Conservation (phyloP, 1,140 invertebrate genomes). For the Drosophila guanche region DNA sequence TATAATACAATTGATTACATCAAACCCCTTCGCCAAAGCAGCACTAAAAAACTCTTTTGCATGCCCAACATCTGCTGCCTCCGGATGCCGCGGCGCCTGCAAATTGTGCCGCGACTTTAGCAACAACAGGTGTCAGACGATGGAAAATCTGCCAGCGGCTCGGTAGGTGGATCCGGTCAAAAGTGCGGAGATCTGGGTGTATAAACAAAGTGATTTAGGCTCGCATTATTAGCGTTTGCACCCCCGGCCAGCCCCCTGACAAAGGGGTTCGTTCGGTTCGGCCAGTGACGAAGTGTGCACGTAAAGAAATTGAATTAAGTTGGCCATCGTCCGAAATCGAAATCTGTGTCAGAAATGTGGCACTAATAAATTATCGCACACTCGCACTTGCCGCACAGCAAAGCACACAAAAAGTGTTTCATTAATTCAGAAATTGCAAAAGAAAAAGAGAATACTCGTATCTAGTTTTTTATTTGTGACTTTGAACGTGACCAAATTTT, state of each 20-base stretch:
- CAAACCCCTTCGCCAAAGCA: slow-evolving; percentile 4
- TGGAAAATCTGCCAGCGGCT: slow-evolving; percentile 18
- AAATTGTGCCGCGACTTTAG: slow-evolving; percentile 48
- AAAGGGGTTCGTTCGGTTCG: too few species aligned
- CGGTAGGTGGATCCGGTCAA: slow-evolving; percentile 28
- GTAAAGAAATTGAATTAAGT: slow-evolving; percentile 55
- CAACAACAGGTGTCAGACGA: slow-evolving; percentile 70
- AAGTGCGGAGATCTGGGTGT: slow-evolving; percentile 38
- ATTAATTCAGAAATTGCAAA: slow-evolving; percentile 62
- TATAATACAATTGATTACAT: slow-evolving; percentile 40
- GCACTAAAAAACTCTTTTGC: slow-evolving; percentile 39
- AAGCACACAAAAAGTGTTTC: slow-evolving; percentile 39
- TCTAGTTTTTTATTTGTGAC: slow-evolving; percentile 64
- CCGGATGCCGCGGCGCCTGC: slow-evolving; percentile 19
- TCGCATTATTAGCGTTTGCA: slow-evolving; percentile 31
- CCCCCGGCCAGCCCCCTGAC: slow-evolving; percentile 2
- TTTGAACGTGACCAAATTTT: slow-evolving; percentile 72
- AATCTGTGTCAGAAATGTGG: slow-evolving; percentile 70
- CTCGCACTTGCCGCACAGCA: slow-evolving; percentile 38
- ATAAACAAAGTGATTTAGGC: slow-evolving; percentile 47
- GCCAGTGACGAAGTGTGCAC: slow-evolving; percentile 35
- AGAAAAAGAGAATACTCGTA: slow-evolving; percentile 45
- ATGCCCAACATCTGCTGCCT: slow-evolving; percentile 48
- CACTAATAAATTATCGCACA: slow-evolving; percentile 75
- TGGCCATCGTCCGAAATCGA: slow-evolving; percentile 43